These are phyloP conservation scores for Cephus pulcher DNA, from an alignment of 2,888 invertebrate species.

Conservation along the genomic window DNA sequence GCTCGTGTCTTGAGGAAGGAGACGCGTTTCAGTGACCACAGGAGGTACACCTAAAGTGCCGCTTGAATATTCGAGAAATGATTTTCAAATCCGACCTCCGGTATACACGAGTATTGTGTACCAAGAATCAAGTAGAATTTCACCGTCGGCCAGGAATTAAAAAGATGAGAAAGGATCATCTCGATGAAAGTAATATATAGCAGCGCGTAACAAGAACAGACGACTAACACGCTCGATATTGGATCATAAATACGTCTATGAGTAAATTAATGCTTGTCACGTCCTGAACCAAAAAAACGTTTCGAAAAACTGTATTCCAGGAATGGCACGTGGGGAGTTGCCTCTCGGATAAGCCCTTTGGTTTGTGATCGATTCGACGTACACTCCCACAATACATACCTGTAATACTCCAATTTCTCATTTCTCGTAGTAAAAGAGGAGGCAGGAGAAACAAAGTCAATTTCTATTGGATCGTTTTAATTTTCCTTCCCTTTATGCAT, in stretches of 20 bases:
- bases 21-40: background rate
- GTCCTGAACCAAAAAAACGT: background rate
- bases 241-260: background rate
- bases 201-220: background rate
- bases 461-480: background rate
- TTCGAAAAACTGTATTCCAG: background rate
- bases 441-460: background rate
- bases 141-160: background rate
- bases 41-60: background rate
- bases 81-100: background rate
- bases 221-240: background rate
- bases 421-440: background rate
- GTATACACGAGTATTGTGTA: background rate
- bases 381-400: background rate
- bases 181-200: background rate
- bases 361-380: background rate
- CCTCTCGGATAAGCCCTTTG: background rate
- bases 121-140: background rate
- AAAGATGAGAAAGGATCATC: background rate
- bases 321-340: background rate
- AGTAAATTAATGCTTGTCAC: background rate
- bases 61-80: background rate
- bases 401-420: background rate
- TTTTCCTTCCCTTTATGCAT: background rate
- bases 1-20: background rate